Evolutionary conservation across 2,888 invertebrate genomes (phyloP).

Genomic region (Sicus ferrugineus): DNA sequence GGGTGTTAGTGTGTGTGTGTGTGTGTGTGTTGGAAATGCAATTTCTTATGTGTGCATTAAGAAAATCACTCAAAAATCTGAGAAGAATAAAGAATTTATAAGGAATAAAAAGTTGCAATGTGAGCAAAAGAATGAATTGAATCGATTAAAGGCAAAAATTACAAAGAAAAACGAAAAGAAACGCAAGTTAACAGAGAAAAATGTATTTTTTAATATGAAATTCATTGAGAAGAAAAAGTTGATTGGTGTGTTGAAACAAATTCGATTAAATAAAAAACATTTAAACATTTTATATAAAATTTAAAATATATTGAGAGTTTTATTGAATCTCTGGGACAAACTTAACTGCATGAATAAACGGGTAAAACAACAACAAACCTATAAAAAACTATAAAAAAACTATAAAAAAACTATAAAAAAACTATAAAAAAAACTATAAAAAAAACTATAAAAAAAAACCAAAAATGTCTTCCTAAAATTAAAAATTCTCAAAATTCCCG

Average conservation of each 20-base stretch:
- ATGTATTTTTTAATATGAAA: too few species aligned
- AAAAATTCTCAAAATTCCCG: not conserved
- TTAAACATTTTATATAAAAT: too few species aligned
- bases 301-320: too few species aligned
- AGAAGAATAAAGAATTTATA: not conserved
- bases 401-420: conserved; percentile 11
- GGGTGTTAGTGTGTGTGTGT: not conserved
- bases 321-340: too few species aligned
- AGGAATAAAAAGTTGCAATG: not conserved
- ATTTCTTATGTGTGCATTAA: not conserved
- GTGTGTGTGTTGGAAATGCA: not conserved
- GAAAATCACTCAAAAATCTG: not conserved
- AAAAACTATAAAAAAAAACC: not conserved
- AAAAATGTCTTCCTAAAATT: conserved; percentile 6
- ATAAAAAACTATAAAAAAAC: not conserved
- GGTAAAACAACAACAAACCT: not conserved
- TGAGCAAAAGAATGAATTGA: not conserved
- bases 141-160: too few species aligned
- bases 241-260: too few species aligned
- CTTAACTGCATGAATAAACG: too few species aligned
- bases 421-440: not conserved
- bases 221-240: too few species aligned
- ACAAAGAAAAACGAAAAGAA: too few species aligned
- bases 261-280: too few species aligned
- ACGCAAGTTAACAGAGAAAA: too few species aligned